A percentile compares a stretch with the other conserved stretches of the same genome.
Conservation (phyloP, 2,888 invertebrate genomes). For the Cryptocephalus moraei region DNA sequence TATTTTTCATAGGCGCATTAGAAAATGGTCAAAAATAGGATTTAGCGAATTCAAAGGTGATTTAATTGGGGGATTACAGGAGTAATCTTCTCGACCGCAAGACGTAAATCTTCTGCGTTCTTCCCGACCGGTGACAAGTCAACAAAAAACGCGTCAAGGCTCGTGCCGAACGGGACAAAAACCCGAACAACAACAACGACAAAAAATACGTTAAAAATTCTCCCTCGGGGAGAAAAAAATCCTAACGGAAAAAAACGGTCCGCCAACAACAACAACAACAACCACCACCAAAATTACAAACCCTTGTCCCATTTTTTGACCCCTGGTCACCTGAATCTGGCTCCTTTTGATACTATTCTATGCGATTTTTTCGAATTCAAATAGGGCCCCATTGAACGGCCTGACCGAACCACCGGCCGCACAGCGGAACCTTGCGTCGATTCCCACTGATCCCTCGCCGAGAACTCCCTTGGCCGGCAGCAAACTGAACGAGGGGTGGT, state of each 20-base stretch:
- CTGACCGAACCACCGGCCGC: conserved; percentile 14
- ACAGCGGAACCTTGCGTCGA: conserved; percentile 5
- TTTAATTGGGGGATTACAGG: too few species aligned
- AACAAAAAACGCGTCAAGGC: conserved; percentile 17
- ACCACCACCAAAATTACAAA: not conserved
- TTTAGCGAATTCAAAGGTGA: too few species aligned
- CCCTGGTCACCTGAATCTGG: conserved; percentile 18
- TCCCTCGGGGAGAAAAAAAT: conserved; percentile 13
- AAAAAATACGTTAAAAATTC: conserved; percentile 25
- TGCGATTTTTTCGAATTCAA: conserved; percentile 17
- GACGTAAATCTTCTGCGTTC: conserved; percentile 1
- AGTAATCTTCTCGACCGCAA: too few species aligned
- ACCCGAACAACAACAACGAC: conserved; percentile 6
- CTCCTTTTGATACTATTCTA: too few species aligned
- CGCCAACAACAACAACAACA: conserved; percentile 10
- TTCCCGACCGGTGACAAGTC: conserved; percentile 13
- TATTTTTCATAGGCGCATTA: too few species aligned
- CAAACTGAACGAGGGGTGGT: conserved; percentile 16
- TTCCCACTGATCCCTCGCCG: conserved; percentile 4
- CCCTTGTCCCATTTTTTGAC: conserved; percentile 22
- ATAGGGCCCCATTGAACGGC: conserved; percentile 17
- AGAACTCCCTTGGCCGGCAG: conserved; percentile 10
- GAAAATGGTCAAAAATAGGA: too few species aligned
- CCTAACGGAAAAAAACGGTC: conserved; percentile 24
- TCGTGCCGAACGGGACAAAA: conserved; percentile 17